Percentiles rank a stretch among this genome's conserved stretches.
These are phyloP conservation scores for Cyanocitta stelleri DNA, from an alignment of 2,113 vertebrate genomes.

Conservation along the genomic window DNA sequence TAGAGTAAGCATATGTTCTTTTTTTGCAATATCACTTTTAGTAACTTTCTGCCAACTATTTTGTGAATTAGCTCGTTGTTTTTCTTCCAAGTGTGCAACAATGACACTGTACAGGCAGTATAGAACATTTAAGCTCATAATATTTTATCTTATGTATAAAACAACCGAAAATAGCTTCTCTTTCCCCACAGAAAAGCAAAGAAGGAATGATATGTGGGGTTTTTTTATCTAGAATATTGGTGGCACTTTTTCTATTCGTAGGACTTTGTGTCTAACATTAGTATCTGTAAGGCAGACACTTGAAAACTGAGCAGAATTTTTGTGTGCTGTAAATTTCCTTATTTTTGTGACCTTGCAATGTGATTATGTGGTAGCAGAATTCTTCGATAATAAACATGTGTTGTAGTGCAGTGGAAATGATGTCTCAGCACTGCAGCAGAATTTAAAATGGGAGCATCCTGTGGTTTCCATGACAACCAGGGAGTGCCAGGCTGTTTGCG, in stretches of 20 bases:
- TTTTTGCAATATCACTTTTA: not conserved
- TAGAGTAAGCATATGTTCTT: not conserved
- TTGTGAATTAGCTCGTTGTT: not conserved
- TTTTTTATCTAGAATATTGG: not conserved
- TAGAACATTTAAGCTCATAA: not conserved
- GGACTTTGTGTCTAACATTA: not conserved
- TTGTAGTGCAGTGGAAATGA: not conserved
- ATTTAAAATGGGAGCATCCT: not conserved
- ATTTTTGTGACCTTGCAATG: not conserved
- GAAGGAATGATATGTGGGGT: accelerated
- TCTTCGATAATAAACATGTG: not conserved
- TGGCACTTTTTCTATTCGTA: not conserved
- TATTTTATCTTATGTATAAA: not conserved
- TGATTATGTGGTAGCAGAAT: not conserved
- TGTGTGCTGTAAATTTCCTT: not conserved
- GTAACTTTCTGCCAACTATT: not conserved
- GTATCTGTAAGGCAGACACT: not conserved
- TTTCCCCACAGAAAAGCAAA: not conserved
- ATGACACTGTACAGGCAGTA: accelerated
- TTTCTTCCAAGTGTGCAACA: not conserved
- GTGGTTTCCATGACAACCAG: not conserved
- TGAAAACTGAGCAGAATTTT: not conserved
- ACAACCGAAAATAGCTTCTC: not conserved
- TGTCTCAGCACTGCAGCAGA: not conserved
- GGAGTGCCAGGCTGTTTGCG: not conserved